These are phyloP conservation scores for Paralichthys olivaceus DNA, from an alignment of 2,113 vertebrate species.

Conservation along the genomic window DNA sequence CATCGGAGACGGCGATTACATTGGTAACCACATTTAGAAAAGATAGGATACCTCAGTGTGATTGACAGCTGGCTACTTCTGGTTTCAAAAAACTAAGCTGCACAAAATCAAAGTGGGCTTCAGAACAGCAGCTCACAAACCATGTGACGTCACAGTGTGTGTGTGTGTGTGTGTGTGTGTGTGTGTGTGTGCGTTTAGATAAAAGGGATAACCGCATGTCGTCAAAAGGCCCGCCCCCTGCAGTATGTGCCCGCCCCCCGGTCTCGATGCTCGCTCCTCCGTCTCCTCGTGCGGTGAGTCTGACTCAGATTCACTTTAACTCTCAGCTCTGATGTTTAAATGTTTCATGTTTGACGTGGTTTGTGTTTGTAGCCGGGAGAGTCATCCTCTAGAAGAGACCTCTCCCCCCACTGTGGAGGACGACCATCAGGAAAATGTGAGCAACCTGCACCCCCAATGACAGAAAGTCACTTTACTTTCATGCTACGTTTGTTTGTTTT, in stretches of 20 bases:
- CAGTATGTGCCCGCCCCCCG: constrained; percentile 52
- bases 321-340: no score
- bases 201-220: constrained; percentile 36
- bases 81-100: no score
- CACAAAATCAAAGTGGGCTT: no score
- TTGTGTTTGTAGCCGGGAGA: constrained; percentile 38
- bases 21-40: constrained; percentile 76
- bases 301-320: neutral
- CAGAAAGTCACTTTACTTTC: no score
- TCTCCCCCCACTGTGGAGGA: constrained; percentile 51
- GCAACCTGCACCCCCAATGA: constrained; percentile 3
- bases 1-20: constrained; percentile 86
- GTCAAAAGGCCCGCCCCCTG: constrained; percentile 38
- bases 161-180: constrained; percentile 6
- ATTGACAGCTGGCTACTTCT: no score
- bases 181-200: constrained; percentile 47
- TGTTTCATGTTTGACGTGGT: neutral
- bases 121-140: no score
- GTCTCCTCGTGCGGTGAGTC: constrained; percentile 64
- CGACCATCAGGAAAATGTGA: constrained; percentile 60
- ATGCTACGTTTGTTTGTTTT: no score
- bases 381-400: constrained; percentile 53
- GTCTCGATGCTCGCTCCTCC: constrained; percentile 2
- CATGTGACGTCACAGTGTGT: constrained; percentile 13
- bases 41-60: no score